Percentiles rank a stretch among this genome's conserved stretches.
phyloP scores from a whole-genome alignment of 1,140 invertebrate species.

The Hyles euphorbiae region DNA sequence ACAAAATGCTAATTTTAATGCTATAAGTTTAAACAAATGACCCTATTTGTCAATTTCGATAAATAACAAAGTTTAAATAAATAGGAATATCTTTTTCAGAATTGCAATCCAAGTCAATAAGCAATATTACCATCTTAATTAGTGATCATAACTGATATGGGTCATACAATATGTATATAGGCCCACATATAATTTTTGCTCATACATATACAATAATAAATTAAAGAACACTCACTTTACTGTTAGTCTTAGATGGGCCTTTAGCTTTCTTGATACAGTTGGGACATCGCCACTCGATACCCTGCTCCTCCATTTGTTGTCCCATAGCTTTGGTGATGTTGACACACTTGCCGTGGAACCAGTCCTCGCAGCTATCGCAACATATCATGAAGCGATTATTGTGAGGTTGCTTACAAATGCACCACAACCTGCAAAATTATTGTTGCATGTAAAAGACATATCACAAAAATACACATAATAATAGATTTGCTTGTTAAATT shows the following conservation, averaged over 20 bases:
- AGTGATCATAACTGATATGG: too few relatives aligned
- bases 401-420: slow-evolving; percentile 95
- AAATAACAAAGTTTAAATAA: background rate
- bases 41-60: slow-evolving; percentile 2
- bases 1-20: too few relatives aligned
- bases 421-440: slow-evolving; percentile 83
- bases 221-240: background rate
- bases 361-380: slow-evolving; percentile 96
- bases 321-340: slow-evolving; percentile 94
- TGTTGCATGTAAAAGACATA: background rate
- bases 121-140: too few relatives aligned
- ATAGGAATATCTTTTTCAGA: too few relatives aligned
- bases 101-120: too few relatives aligned
- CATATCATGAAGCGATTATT: slow-evolving; percentile 99
- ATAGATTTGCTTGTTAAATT: too few relatives aligned
- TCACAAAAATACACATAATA: too few relatives aligned
- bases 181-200: too few relatives aligned
- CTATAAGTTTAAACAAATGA: too few relatives aligned
- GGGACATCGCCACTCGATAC: slow-evolving; percentile 94
- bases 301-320: slow-evolving; percentile 91
- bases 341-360: slow-evolving; percentile 98
- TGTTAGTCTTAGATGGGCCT: slow-evolving; percentile 21
- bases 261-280: slow-evolving; percentile 84
- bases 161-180: too few relatives aligned
- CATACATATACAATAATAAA: background rate